Evolutionary conservation across 2,888 invertebrate genomes (phyloP), one percentile per base, ranked within the genome.

Genomic region (Archips xylosteana): DNA sequence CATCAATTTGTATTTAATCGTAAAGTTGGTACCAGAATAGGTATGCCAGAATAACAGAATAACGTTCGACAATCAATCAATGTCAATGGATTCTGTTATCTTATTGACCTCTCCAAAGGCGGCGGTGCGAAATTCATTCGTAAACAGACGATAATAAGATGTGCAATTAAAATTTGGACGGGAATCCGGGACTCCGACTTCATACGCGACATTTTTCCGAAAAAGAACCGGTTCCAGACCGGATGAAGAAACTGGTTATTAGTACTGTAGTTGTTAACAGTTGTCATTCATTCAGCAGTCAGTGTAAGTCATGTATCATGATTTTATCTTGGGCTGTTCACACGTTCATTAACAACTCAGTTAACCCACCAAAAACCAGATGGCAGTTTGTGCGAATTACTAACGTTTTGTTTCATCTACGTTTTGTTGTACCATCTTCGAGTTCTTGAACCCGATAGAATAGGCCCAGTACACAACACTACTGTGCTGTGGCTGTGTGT

Each of bases 271-370:
- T 54, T 54, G 23, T 54, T 9, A 54, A 54, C 54, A 54, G 54
- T 54, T 54, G 23, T 54, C 54, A 54, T 54, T 54, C 54, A 54
- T 54, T 13, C 54, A n/a, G 23, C 8, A 23, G 5, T 13, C 13
- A 49, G 49, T 6, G 6, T n/a, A 54, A 54, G 12, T 45, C 39
- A 49, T 5, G 54, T 23, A 15, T 15, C 54, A 54, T 23, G 23
- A 54, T 54, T 54, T 54, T 54, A 54, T 23, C 49, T 49, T 49
- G 13, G 49, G 49, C n/a, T n/a, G 49, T 49, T 49, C 23, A 54
- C 54, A 23, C 54, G 12, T 54, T 54, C 49, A 5, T 54, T 23
- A 54, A 23, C 23, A 2, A 23, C 9, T 8, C 23, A 2, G 8
- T n/a, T 54, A 23, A 54, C 23, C 54, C 6, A 54, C 23, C 9